Base-by-base conservation (phyloP, 2,797 vertebrate species). In the Enteromius fasciolatus region DNA sequence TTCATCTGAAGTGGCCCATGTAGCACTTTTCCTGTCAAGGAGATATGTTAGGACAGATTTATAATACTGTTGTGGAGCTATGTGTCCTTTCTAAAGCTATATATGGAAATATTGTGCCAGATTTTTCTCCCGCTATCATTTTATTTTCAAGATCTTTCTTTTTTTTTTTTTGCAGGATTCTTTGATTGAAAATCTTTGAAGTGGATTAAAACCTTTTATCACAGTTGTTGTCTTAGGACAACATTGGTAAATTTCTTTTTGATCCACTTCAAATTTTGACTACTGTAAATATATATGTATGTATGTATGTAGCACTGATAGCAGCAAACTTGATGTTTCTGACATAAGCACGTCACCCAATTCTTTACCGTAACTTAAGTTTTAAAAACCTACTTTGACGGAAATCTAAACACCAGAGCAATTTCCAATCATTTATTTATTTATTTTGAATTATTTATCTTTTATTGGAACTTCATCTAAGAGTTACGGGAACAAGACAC, bases 1-100 rank as follows among this genome's bases (percentile, higher is more conserved):
- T 57, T 86, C 76, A 67, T 76, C 67, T 10, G 79, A 80, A 52
- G 77, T 50, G 15, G 81, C 76, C 52, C 90, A 89, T 74, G 90
- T 41, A 63, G 36, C 9, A 14, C 64, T 70, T 61, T 80, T 90
- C 70, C 87, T 90, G 18, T 31, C 76, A 63, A 80, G 15, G 8
- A 66, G 5, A 59, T 31, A 20, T 11, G 17, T 76, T 9, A 41
- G 23, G 25, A 76, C 33, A 78, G 31, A 1, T 25, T 50, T 78
- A 61, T 7, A 31, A 77, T 46, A 46, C 25, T 31, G 7, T 76
- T 11, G 20, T 76, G 52, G n/a, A 31, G 15, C 9, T 12, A 18
- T 25, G 28, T 28, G 8, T 52, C 44, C 15, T 52, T 33, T 52
- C 48, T n/a, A 73, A 28, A n/a, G 54, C 11, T 44, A 44, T 3